A percentile compares a stretch with the other conserved stretches of the same genome.
These are phyloP conservation scores for Alosa sapidissima DNA, from an alignment of 2,797 vertebrate genomes.

Conservation along the genomic window DNA sequence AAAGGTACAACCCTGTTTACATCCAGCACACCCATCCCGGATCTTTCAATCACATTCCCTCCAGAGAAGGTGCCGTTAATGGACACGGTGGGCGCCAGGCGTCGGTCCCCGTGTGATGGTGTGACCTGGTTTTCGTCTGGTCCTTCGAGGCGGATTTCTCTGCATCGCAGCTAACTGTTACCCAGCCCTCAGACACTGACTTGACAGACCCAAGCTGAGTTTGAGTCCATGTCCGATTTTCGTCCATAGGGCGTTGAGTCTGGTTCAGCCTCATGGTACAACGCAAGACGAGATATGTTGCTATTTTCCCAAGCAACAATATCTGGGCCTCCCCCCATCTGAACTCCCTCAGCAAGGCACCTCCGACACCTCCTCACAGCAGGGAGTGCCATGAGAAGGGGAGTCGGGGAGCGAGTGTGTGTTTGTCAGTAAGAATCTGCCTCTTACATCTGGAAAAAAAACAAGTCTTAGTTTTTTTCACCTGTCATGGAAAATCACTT, in stretches of 20 bases:
- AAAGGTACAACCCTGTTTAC: not conserved
- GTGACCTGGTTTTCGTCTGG: constrained; percentile 10
- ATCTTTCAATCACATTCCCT: constrained; percentile 1
- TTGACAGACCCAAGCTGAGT: not conserved
- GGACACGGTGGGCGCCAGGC: not conserved
- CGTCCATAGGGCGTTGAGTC: not conserved
- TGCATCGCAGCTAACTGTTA: not conserved
- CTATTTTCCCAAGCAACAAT: constrained; percentile 52
- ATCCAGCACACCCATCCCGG: not conserved
- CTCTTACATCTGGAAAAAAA: constrained; percentile 50
- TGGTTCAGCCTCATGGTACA: not conserved
- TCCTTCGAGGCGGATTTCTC: constrained; percentile 4
- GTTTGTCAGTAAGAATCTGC: constrained; percentile 22
- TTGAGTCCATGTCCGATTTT: not conserved
- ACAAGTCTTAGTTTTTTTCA: constrained; percentile 57
- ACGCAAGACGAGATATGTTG: constrained; percentile 38
- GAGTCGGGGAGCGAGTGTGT: not conserved
- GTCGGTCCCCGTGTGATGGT: not conserved
- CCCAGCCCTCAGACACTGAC: not conserved
- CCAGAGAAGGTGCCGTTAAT: not conserved
- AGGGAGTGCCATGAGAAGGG: constrained; percentile 18
- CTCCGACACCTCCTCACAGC: constrained; percentile 45
- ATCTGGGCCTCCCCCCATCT: constrained; percentile 49
- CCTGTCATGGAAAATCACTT: constrained; percentile 53
- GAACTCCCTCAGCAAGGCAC: constrained; percentile 53